These are phyloP conservation scores for Rafetus swinhoei DNA, from an alignment of 2,113 vertebrate genomes.

Conservation along the genomic window DNA sequence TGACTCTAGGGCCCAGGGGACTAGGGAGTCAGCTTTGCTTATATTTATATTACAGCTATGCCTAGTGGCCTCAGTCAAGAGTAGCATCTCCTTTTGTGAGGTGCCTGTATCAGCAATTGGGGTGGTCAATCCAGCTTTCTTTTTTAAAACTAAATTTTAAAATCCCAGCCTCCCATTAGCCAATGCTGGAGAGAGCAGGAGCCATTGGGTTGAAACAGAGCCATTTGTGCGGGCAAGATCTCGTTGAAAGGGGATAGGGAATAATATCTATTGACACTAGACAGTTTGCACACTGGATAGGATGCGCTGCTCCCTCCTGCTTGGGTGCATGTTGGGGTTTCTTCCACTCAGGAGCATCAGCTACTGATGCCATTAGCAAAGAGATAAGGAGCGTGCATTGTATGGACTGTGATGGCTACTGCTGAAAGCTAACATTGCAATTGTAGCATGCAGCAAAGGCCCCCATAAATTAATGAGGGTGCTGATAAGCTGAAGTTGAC, in stretches of 20 bases:
- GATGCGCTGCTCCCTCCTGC: neutral
- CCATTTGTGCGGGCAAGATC: neutral
- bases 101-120: neutral
- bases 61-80: neutral
- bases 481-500: neutral
- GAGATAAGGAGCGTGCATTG: neutral
- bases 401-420: neutral
- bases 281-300: neutral
- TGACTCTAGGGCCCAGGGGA: neutral
- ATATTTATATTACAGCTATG: neutral
- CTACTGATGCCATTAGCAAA: neutral
- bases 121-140: neutral
- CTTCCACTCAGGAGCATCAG: neutral
- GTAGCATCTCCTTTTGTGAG: neutral
- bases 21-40: neutral
- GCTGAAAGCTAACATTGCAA: neutral
- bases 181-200: neutral
- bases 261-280: too few species aligned
- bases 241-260: neutral
- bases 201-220: neutral
- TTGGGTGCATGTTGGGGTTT: neutral
- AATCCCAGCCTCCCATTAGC: neutral
- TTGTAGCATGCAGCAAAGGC: neutral
- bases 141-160: neutral
- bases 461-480: neutral